phyloP scores from a whole-genome alignment of 2,888 invertebrate genomes.

The Torymus aiolomorphi region DNA sequence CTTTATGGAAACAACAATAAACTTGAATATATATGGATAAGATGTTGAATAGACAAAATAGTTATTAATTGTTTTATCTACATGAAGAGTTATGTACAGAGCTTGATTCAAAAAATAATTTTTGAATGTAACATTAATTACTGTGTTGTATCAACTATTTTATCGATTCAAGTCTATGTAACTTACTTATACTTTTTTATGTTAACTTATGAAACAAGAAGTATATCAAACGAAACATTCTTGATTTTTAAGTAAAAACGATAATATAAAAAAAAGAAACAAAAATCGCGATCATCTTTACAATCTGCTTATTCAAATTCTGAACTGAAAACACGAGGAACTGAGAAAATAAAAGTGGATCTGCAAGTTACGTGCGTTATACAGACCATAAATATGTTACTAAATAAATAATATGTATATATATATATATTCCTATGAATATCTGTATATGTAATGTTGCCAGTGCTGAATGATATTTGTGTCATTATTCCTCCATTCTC shows the following conservation, averaged over 20 bases:
- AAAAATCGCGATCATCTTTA: conserved; percentile 48
- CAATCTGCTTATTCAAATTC: conserved; percentile 21
- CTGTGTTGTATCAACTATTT: conserved; percentile 1
- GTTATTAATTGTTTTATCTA: neutral
- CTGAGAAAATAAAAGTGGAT: conserved; percentile 35
- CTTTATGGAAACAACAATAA: conserved; percentile 40
- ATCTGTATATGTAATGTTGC: conserved; percentile 2
- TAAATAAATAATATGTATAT: conserved; percentile 50
- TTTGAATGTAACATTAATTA: no score
- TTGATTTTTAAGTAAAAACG: conserved; percentile 7
- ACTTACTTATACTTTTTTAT: conserved; percentile 5
- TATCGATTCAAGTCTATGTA: conserved; percentile 16
- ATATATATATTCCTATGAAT: neutral
- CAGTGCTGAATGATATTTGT: conserved; percentile 15
- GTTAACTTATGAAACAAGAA: conserved; percentile 18
- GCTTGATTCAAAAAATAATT: no score
- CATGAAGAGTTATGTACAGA: no score
- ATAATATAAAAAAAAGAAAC: conserved; percentile 47
- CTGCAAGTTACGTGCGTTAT: conserved; percentile 33
- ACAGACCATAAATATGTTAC: conserved; percentile 47
- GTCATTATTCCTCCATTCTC: neutral
- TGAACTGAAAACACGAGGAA: conserved; percentile 21
- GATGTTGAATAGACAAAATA: conserved; percentile 35
- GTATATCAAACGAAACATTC: conserved; percentile 1
- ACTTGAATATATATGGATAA: conserved; percentile 22